Conservation (phyloP, 2,888 invertebrate species). For the Tenthredo mesomela region DNA sequence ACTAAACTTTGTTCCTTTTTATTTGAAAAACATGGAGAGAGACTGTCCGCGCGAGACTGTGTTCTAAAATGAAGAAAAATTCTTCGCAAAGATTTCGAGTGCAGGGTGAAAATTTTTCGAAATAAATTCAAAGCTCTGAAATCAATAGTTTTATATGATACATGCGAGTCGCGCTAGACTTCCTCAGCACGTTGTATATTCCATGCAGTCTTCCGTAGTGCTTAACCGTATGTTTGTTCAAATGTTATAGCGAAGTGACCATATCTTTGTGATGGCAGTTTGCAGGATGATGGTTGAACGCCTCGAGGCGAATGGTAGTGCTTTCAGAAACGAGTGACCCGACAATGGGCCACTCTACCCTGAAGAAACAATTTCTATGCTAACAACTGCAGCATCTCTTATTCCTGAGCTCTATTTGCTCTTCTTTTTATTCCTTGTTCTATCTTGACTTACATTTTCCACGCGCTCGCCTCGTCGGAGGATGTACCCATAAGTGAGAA, state of each 20-base stretch:
- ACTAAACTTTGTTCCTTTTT: background rate
- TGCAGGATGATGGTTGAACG: background rate
- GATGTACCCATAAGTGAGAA: background rate
- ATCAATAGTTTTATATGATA: background rate
- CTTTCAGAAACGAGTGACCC: conserved; percentile 70
- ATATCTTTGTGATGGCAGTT: background rate
- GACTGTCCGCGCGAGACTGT: background rate
- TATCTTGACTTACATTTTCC: background rate
- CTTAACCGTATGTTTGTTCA: background rate
- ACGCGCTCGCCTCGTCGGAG: background rate
- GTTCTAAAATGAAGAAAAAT: background rate
- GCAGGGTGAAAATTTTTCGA: background rate
- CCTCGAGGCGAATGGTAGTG: conserved; percentile 17
- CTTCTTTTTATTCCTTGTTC: background rate
- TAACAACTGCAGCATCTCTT: conserved; percentile 64
- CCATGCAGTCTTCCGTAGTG: background rate
- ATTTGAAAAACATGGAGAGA: background rate
- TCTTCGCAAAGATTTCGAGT: background rate
- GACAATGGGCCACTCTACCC: conserved; percentile 74
- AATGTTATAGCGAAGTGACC: background rate
- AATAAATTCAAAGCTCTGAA: background rate
- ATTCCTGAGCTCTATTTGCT: background rate
- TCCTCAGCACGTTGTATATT: background rate
- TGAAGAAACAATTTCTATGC: conserved; percentile 74
- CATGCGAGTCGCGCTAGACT: background rate